Evolutionary conservation across 2,113 vertebrate species (phyloP).

Genomic region (Tricholaema leucomelas): DNA sequence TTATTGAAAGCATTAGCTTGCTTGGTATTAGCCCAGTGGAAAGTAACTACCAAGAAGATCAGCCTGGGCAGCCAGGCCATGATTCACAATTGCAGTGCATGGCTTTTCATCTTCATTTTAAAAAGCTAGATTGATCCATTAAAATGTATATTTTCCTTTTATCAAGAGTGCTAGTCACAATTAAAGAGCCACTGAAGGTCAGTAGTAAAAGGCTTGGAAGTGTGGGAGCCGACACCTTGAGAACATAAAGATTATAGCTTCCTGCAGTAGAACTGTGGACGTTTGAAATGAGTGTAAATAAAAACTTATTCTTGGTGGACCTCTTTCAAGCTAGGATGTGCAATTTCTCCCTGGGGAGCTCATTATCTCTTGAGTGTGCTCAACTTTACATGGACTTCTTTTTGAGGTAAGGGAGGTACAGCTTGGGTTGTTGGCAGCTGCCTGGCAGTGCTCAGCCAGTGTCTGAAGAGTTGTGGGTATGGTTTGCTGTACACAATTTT

Average conservation of each 20-base stretch:
- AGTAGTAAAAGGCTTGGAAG: neutral
- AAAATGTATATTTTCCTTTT: conserved; percentile 49
- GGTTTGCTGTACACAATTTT: neutral
- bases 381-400: neutral
- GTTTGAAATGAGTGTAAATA: conserved; percentile 36
- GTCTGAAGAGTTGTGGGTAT: neutral
- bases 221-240: neutral
- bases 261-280: neutral
- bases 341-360: neutral
- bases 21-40: neutral
- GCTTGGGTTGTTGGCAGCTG: neutral
- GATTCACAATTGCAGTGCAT: neutral
- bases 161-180: neutral
- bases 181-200: conserved; percentile 42
- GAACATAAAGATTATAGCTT: neutral
- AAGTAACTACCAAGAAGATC: neutral
- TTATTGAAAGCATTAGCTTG: neutral
- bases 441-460: neutral
- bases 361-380: conserved; percentile 48
- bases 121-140: conserved; percentile 7
- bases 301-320: conserved; percentile 7
- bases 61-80: neutral
- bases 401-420: neutral
- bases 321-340: conserved; percentile 14
- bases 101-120: conserved; percentile 37